A percentile compares a stretch with the other conserved stretches of the same genome.
These are phyloP conservation scores for Heptranchias perlo DNA, from an alignment of 2,113 vertebrate species.

Conservation along the genomic window DNA sequence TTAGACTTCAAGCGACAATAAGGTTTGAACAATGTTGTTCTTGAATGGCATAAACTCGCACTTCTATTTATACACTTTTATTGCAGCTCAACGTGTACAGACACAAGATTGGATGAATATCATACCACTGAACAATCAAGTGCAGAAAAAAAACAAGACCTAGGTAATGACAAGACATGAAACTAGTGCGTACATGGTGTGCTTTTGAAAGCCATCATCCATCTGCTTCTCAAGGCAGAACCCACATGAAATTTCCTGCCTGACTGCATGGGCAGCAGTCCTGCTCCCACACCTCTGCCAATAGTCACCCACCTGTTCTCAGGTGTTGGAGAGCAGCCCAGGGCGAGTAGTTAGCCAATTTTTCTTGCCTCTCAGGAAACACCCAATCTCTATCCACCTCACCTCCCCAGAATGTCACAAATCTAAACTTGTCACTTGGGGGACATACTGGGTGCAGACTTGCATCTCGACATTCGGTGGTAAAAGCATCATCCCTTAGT, in stretches of 20 bases:
- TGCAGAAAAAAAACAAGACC: neutral
- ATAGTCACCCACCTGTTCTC: neutral
- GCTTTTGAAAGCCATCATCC: conserved; percentile 11
- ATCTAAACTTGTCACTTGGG: neutral
- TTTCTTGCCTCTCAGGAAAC: neutral
- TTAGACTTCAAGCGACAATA: neutral
- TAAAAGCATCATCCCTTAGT: neutral
- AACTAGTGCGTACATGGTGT: neutral
- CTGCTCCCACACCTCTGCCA: neutral
- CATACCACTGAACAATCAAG: too few relatives aligned
- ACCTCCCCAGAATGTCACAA: neutral
- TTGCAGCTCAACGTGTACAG: neutral
- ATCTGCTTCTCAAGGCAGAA: conserved; percentile 6
- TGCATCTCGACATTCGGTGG: neutral
- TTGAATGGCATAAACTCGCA: neutral
- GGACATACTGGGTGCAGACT: neutral
- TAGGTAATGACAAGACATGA: neutral
- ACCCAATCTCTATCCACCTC: neutral
- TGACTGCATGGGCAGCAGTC: neutral
- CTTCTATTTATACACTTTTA: neutral
- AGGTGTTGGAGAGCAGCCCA: neutral
- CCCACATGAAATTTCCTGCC: conserved; percentile 7
- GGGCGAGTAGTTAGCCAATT: conserved; percentile 6
- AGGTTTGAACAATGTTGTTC: neutral
- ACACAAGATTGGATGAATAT: too few relatives aligned